Base-by-base conservation (phyloP, 2,113 vertebrate species). In the Crotalus tigris region DNA sequence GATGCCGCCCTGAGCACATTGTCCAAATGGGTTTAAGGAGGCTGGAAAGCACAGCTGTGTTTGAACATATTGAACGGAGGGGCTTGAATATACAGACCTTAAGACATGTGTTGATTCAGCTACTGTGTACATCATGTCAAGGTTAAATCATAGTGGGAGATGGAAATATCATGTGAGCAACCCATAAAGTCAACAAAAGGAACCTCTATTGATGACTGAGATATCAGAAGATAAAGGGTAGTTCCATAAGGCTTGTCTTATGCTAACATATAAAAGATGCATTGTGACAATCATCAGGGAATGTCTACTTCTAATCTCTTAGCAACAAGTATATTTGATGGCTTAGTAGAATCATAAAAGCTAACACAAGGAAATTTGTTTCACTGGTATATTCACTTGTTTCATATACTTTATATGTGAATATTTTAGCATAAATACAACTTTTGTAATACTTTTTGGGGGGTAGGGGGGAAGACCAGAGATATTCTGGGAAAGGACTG, bases 321-420 rank as follows among this genome's bases (percentile, higher is more conserved):
- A 91, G 58, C n/a, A 94, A 4, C 0, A 8, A 19, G 4, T 58
- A 88, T 3, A 59, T 3, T 21, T 95, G 49, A 44, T 91, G 10
- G 26, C 69, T 55, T 10, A 93, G 93, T 92, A 1, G 3, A 23
- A 94, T 90, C n/a, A 88, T 3, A 89, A 93, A 94, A 59, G 11
- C 0, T 87, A 4, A 1, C 13, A 88, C 3, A 91, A 91, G 51
- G 0, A 91, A 5, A 55, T 89, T 75, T 21, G 55, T 75, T 49
- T 88, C 75, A 75, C 17, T 46, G 55, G 39, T 89, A 57, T 81
- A 81, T 81, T 24, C 49, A 89, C 58, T 69, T 88, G 11, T 57
- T 92, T 92, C 55, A 29, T 58, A 54, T 29, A 89, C 64, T 89
- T 92, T n/a, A 57, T 49, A 57, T 92, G 44, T n/a, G 13, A 89